These are phyloP conservation scores for Microcaecilia unicolor DNA, from an alignment of 2,797 vertebrate genomes.

Conservation along the genomic window DNA sequence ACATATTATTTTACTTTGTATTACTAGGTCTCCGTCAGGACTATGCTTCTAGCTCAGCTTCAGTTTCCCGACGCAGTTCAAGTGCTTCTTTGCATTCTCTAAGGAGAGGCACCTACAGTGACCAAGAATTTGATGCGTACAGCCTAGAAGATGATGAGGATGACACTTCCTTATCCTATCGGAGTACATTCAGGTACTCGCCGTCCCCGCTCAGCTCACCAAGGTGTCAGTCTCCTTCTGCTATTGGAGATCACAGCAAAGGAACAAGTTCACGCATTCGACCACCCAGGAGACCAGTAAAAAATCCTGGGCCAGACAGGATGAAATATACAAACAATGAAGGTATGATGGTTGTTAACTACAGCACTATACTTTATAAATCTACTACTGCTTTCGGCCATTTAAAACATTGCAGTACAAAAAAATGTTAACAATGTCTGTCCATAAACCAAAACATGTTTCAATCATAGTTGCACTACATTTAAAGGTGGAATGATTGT, in stretches of 20 bases:
- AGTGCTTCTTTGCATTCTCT: slow-evolving; percentile 80
- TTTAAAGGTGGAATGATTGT: too few species aligned
- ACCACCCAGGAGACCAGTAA: slow-evolving; percentile 62
- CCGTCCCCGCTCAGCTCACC: slow-evolving; percentile 80
- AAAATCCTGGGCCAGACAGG: slow-evolving; percentile 66
- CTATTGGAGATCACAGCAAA: slow-evolving; percentile 46
- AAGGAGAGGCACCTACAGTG: slow-evolving; percentile 77
- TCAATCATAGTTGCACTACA: too few species aligned
- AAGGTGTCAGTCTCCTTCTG: slow-evolving; percentile 76
- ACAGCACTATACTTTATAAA: too few species aligned
- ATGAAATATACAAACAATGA: slow-evolving; percentile 75
- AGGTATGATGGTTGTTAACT: slow-evolving; percentile 43
- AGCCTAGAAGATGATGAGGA: slow-evolving; percentile 79
- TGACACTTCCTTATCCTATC: slow-evolving; percentile 64
- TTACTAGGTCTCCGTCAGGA: slow-evolving; percentile 79
- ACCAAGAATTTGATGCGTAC: slow-evolving; percentile 84
- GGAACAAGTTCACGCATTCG: slow-evolving; percentile 52
- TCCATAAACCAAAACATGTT: too few species aligned
- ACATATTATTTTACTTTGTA: accelerated
- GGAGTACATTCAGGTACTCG: slow-evolving; percentile 63
- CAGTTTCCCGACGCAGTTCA: slow-evolving; percentile 79
- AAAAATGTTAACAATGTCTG: too few species aligned
- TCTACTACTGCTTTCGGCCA: too few species aligned
- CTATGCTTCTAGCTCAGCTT: slow-evolving; percentile 79
- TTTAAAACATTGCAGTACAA: too few species aligned